Base-by-base conservation (phyloP, 2,797 vertebrate genomes). In the Buphagus erythrorhynchus region DNA sequence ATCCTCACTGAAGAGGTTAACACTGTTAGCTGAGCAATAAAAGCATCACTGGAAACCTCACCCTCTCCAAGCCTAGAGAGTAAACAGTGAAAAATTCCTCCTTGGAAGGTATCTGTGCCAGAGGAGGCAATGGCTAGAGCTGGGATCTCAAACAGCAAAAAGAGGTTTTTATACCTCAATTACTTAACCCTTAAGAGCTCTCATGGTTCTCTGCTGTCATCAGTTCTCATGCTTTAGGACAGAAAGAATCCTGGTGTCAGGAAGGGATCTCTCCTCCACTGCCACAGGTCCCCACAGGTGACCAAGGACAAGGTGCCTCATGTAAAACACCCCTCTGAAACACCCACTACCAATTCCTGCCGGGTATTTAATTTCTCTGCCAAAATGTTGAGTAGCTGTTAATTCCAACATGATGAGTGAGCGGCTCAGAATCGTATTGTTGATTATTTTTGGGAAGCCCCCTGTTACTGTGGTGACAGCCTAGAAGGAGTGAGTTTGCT, bases 391-490 rank as follows among this genome's bases (percentile, higher is more conserved):
- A 89, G 49, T 25, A 21, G 65, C 66, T 93, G 65, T 69, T 71
- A 43, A 80, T 92, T 91, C 61, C 45, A 40, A 59, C 54, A 57
- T 33, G 90, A 80, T 43, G 49, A 77, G 40, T 3, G 16, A 77
- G 68, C 0, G 0, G 43, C 72, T 80, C 33, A 1, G 42, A 52
- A 26, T 52, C 0, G 0, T 29, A 9, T 16, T 38, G 69, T 65
- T 76, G 76, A 66, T 62, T 91, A 72, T 88, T 93, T 92, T 87
- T 36, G 78, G 78, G 90, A 90, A 55, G 36, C 45, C 26, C 90
- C 67, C 36, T 16, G 59, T 90, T 84, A 66, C 59, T 96, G 74
- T 86, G 58, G 67, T 46, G 82, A 77, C 82, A 91, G 72, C 78
- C 51, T 33, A 15, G 73, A 52, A 84, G 63, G 80, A 78, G 49